Conservation (phyloP, 2,797 vertebrate genomes). For the Lacerta bilineata region DNA sequence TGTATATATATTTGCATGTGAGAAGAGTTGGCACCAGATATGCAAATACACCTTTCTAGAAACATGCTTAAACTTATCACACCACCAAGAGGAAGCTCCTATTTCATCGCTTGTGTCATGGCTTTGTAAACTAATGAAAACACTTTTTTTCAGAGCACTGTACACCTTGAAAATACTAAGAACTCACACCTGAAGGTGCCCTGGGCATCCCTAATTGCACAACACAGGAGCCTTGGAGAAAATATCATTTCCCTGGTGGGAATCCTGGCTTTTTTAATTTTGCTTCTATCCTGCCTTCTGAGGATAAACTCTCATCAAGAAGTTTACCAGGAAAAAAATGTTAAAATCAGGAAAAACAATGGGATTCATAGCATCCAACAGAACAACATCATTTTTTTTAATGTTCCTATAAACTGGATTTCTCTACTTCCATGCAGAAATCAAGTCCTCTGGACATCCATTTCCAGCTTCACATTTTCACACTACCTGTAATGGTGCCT, state of each 20-base stretch:
- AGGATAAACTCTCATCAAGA: neutral
- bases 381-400: neutral
- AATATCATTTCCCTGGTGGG: neutral
- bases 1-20: neutral
- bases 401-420: neutral
- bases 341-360: neutral
- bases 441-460: neutral
- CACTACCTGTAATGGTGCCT: neutral
- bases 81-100: neutral
- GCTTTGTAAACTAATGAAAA: neutral
- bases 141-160: neutral
- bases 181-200: neutral
- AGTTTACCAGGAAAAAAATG: neutral
- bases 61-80: slow-evolving; percentile 12
- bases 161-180: neutral
- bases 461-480: neutral
- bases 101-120: slow-evolving; percentile 19
- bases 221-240: neutral
- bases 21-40: neutral
- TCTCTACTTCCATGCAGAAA: neutral
- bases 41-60: slow-evolving; percentile 20
- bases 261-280: neutral
- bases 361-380: neutral
- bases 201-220: neutral
- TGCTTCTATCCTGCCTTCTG: neutral